Base-by-base conservation (phyloP, 30 jellyfish, hydroid and myxozoan genomes). In the Rhopilema esculentum region DNA sequence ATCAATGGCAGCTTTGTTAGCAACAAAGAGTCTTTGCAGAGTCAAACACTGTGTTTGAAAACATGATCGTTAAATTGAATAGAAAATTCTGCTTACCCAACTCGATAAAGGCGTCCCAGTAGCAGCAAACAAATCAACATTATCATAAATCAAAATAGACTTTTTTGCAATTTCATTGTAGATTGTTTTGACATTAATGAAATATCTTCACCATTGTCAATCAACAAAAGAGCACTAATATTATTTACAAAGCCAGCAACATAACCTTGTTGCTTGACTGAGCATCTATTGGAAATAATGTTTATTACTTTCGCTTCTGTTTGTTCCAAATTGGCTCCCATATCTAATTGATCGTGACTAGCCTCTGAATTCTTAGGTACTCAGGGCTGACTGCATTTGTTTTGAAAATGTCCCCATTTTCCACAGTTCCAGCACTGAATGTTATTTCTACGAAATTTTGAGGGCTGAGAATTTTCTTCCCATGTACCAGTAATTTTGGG, bases 141-240 rank as follows among this genome's bases (percentile, higher is more conserved):
- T 25, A n/a, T n/a, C n/a, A n/a, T n/a, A n/a, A n/a, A n/a, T n/a
- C n/a, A n/a, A n/a, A n/a, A n/a, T n/a, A n/a, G 27, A n/a, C n/a
- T n/a, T n/a, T n/a, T n/a, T n/a, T n/a, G n/a, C n/a, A n/a, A n/a
- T n/a, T n/a, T n/a, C n/a, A n/a, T n/a, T n/a, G n/a, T n/a, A n/a
- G n/a, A n/a, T n/a, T 75, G 74, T 40, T 75, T 75, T 18, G 72
- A 19, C 24, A 75, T 75, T 40, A 75, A 27, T 16, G 86, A 30
- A 30, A 75, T 75, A 25, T 75, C 86, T 8, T 40, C 74, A 24
- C 74, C 86, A 16, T 72, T 75, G 40, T 75, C 75, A 9, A 75
- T 75, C 40, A 75, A 75, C 61, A 75, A n/a, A 24, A 17, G 32
- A 16, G 72, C 50, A 40, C 74, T 48, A 49, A 75, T 0, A 16